Percentiles rank a stretch among this genome's conserved stretches.
phyloP scores from a whole-genome alignment of 2,113 vertebrate species.

The Eleginops maclovinus region DNA sequence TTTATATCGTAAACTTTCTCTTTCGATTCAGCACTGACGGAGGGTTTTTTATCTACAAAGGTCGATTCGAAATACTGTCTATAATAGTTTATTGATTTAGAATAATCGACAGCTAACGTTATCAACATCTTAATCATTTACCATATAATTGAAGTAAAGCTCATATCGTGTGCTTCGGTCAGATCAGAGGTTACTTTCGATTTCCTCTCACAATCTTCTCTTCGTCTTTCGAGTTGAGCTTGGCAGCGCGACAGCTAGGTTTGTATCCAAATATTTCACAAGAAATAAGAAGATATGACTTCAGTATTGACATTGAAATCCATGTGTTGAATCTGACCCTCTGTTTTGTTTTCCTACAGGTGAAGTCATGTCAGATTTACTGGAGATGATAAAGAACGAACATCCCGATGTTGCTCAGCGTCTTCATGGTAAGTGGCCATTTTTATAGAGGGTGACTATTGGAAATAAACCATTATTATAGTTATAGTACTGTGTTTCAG shows the following conservation, averaged over 20 bases:
- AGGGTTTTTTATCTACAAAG: too few species aligned
- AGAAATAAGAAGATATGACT: too few species aligned
- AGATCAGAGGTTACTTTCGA: background rate
- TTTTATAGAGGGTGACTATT: background rate
- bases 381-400: slow-evolving; percentile 6
- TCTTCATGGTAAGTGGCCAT: background rate
- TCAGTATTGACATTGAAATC: background rate
- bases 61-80: background rate
- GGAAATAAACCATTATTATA: background rate
- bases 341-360: slow-evolving; percentile 12
- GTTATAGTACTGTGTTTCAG: background rate
- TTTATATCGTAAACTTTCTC: slow-evolving; percentile 27
- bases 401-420: too few species aligned
- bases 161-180: background rate
- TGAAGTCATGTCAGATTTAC: slow-evolving; percentile 27
- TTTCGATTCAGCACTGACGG: background rate
- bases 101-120: too few species aligned
- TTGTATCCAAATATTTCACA: background rate
- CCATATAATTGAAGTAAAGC: background rate
- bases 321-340: background rate
- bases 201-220: background rate
- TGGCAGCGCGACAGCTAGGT: background rate
- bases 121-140: too few species aligned
- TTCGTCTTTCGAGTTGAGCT: background rate
- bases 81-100: too few species aligned